These are phyloP conservation scores for Spongilla lacustris DNA, from an alignment of 37 sponge, comb jelly and placozoan species.

Conservation along the genomic window DNA sequence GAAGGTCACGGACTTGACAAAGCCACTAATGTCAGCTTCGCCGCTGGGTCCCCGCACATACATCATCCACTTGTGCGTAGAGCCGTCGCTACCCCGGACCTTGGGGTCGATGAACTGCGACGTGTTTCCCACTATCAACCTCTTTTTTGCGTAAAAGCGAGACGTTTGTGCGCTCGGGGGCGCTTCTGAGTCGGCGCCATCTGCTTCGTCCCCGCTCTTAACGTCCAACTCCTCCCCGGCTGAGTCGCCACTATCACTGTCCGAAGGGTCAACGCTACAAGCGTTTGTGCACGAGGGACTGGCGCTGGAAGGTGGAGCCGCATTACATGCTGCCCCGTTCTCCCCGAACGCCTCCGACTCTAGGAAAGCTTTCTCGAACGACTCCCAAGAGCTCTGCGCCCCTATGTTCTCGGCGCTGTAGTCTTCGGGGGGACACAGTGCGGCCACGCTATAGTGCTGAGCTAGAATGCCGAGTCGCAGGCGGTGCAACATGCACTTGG, in stretches of 20 bases:
- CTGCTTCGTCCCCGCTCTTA: background rate
- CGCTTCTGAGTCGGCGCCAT: background rate
- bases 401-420: slow-evolving; percentile 53
- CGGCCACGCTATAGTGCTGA: slow-evolving; percentile 48
- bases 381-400: slow-evolving; percentile 38
- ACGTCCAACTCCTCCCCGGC: background rate
- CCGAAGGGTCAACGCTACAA: background rate
- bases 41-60: slow-evolving; percentile 67
- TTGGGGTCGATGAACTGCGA: slow-evolving; percentile 65
- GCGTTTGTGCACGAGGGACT: too few species aligned
- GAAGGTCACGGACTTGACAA: slow-evolving; percentile 75
- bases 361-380: slow-evolving; percentile 36
- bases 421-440: slow-evolving; percentile 36
- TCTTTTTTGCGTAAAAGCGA: slow-evolving; percentile 49
- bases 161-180: background rate
- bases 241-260: background rate
- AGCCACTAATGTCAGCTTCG: slow-evolving; percentile 67
- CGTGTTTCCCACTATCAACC: slow-evolving; percentile 87
- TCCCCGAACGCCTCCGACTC: slow-evolving; percentile 5
- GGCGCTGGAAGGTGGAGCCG: too few species aligned
- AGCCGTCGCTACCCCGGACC: slow-evolving; percentile 31
- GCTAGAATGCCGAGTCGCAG: slow-evolving; percentile 55
- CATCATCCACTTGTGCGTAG: slow-evolving; percentile 96
- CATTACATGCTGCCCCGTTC: background rate
- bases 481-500: slow-evolving; percentile 57